Base-by-base conservation (phyloP, 2,113 vertebrate genomes). In the Triplophysa dalaica region DNA sequence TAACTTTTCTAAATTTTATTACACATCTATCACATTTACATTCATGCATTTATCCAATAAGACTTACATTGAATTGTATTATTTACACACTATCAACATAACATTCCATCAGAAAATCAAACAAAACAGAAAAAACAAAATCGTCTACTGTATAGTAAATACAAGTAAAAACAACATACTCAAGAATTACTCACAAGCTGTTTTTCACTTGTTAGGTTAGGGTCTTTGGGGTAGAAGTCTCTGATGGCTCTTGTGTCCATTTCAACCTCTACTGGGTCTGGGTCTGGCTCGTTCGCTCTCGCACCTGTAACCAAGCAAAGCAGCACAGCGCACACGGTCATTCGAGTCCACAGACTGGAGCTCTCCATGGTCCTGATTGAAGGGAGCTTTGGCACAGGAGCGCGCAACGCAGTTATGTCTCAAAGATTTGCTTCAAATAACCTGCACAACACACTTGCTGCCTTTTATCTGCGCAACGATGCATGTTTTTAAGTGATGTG, bases 171-270 rank as follows among this genome's bases (percentile, higher is more conserved):
- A 17, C 17, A 29, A 38, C 61, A 78, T 60, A 67, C 83, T 66
- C 4, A 38, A 14, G 13, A 6, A 50, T 22, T 33, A 88, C 88
- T 88, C 83, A 91, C 92, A 87, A 94, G 89, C 66, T 92, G 90
- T 64, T 91, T 91, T 84, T 91, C 89, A 81, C 86, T 89, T 52
- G 88, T 89, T 60, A 90, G 86, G 87, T 90, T 90, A 21, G 89
- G 83, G 80, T 90, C 91, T 83, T 93, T 87, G 1, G 75, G 85
- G 56, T 91, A 91, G 69, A 86, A 88, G 81, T 93, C 90, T 48
- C 87, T 88, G 1, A 93, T 86, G 6, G 87, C 90, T 78, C 93
- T 87, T 78, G 87, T 83, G 77, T 92, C 90, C 87, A 90, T 77
- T 69, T 91, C 89, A 81, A 89, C 83, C 74, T 92, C 89, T 72